Percentiles rank a stretch among this genome's conserved stretches.
Conservation (phyloP, 2,888 invertebrate genomes). For the Torymus texanus region DNA sequence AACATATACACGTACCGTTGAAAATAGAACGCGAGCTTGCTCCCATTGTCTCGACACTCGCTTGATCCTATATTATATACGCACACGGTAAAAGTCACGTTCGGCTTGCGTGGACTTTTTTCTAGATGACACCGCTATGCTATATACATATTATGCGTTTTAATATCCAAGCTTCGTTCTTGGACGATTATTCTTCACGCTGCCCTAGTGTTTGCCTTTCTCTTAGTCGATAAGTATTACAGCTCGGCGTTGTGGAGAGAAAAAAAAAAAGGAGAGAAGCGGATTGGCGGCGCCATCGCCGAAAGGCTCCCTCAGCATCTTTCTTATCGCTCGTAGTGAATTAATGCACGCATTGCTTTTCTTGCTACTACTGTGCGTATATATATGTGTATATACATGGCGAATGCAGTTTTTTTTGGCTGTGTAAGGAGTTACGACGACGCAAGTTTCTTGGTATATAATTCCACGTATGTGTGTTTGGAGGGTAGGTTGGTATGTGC, state of each 20-base stretch:
- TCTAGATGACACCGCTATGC: constrained; percentile 7
- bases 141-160: background rate
- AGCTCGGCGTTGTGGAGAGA: background rate
- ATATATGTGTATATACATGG: too few species aligned
- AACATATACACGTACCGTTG: too few species aligned
- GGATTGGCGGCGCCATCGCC: constrained; percentile 23
- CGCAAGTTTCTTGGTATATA: too few species aligned
- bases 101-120: constrained; percentile 8
- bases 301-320: constrained; percentile 35
- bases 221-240: too few species aligned
- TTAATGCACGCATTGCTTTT: constrained; percentile 11
- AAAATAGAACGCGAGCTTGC: background rate
- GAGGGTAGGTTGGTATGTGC: too few species aligned
- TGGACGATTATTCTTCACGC: constrained; percentile 11
- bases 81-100: constrained; percentile 7
- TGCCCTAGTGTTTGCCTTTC: background rate
- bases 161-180: background rate
- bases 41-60: background rate
- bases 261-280: background rate
- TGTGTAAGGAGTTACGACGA: too few species aligned
- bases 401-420: too few species aligned
- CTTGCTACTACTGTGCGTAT: constrained; percentile 1
- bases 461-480: too few species aligned
- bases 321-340: constrained; percentile 33
- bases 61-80: background rate